Base-by-base conservation (phyloP, 2,888 invertebrate genomes). In the Drosophila maculinotata region DNA sequence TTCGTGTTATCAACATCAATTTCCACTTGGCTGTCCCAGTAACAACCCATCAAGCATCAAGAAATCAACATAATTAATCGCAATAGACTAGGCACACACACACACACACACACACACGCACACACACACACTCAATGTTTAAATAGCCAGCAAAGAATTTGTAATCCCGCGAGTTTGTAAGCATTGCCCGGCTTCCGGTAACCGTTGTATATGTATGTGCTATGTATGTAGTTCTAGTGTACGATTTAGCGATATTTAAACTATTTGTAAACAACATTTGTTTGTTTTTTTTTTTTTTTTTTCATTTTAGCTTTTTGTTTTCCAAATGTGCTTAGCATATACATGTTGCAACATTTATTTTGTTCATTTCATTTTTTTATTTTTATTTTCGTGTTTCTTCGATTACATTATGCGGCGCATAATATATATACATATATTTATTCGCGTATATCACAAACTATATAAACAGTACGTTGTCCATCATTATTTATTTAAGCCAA, bases 261-360 rank as follows among this genome's bases (percentile, higher is more conserved):
- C 25, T 38, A 33, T 28, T 44, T 56, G 47, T 45, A 41, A 44
- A 54, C 23, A 23, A 45, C 33, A 45, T 45, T 39, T 31, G 48
- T 33, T 15, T 47, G 47, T 31, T 42, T 41, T 12, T 44, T 31
- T 52, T 25, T n/a, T 54, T 42, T 3, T 47, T 30, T 9, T 15
- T 25, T 30, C 9, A 14, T 42, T 28, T 44, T 35, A 17, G 20
- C 2, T 30, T 23, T 28, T 42, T 36, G 7, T 47, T 23, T 1
- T 14, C n/a, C 39, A 63, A 69, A 33, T 63, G 52, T 73, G 74
- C 74, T 56, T 66, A 76, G 76, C 76, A 71, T 77, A 47, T 51
- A 23, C 17, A 4, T 20, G 4, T 20, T 6, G 31, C 31, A 17
- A 30, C 58, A 28, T 26, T 45, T 5, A 39, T n/a, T 25, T 53